phyloP scores from a whole-genome alignment of 1,140 invertebrate species.

The Calephelis virginiensis region DNA sequence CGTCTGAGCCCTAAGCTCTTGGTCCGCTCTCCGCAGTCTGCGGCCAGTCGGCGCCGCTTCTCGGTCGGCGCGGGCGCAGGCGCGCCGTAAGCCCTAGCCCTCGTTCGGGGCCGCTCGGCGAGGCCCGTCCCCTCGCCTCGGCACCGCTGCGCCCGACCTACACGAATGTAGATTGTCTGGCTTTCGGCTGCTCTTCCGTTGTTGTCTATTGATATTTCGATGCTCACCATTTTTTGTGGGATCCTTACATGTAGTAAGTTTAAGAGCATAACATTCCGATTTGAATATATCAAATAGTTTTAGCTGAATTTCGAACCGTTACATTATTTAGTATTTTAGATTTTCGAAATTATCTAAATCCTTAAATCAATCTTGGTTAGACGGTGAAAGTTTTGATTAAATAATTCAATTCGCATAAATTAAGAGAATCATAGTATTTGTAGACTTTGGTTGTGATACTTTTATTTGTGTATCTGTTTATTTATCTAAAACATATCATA shows the following conservation, averaged over 20 bases:
- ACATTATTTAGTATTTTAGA: neutral
- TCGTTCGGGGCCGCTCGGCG: constrained; percentile 35
- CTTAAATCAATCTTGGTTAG: too few species aligned
- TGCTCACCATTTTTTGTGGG: constrained; percentile 46
- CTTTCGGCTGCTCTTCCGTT: constrained; percentile 36
- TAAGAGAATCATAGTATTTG: too few species aligned
- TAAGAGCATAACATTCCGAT: constrained; percentile 30
- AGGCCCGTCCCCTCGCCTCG: constrained; percentile 44
- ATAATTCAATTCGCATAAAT: too few species aligned
- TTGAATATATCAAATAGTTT: constrained; percentile 11
- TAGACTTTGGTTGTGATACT: too few species aligned
- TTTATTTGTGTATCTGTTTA: too few species aligned
- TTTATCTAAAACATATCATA: too few species aligned
- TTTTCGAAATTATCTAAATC: neutral
- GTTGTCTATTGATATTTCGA: constrained; percentile 45
- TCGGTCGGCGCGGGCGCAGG: constrained; percentile 50
- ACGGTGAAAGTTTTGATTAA: too few species aligned
- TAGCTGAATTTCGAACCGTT: too few species aligned
- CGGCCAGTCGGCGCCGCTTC: constrained; percentile 70
- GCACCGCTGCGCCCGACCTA: constrained; percentile 27
- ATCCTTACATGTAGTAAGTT: constrained; percentile 65
- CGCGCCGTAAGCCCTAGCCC: constrained; percentile 23
- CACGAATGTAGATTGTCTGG: constrained; percentile 32
- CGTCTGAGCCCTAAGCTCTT: constrained; percentile 61
- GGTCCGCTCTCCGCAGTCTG: constrained; percentile 42